A percentile compares a stretch with the other conserved stretches of the same genome.
phyloP scores from a whole-genome alignment of 2,797 vertebrate species.

The Eulemur coronatus region DNA sequence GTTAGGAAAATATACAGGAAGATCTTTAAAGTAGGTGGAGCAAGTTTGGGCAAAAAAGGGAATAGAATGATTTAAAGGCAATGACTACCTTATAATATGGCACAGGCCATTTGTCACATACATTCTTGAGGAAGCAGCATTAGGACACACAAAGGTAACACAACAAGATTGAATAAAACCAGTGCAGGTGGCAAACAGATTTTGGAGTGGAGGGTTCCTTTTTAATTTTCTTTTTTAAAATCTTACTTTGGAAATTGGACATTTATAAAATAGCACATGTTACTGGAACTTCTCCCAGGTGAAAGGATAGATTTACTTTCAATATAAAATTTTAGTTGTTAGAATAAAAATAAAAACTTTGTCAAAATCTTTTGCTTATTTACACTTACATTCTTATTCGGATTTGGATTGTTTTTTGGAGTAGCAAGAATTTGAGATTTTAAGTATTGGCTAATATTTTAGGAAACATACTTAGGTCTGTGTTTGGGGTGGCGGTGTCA shows the following conservation, averaged over 20 bases:
- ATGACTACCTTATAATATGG: background rate
- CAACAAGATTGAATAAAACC: background rate
- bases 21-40: conserved; percentile 28
- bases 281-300: background rate
- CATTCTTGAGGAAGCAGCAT: background rate
- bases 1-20: conserved; percentile 47
- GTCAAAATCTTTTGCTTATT: background rate
- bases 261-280: background rate
- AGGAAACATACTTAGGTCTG: background rate
- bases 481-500: background rate
- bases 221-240: background rate
- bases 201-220: background rate
- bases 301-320: background rate
- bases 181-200: background rate
- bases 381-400: background rate
- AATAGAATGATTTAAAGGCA: background rate
- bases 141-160: background rate
- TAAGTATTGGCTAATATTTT: background rate
- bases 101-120: background rate
- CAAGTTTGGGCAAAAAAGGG: conserved; percentile 15
- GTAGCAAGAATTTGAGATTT: background rate
- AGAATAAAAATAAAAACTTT: background rate
- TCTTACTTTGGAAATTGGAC: background rate
- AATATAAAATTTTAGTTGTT: background rate
- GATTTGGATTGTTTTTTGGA: background rate